These are phyloP conservation scores for Himalopsyche japonica DNA, from an alignment of 2,888 invertebrate species.

Conservation along the genomic window DNA sequence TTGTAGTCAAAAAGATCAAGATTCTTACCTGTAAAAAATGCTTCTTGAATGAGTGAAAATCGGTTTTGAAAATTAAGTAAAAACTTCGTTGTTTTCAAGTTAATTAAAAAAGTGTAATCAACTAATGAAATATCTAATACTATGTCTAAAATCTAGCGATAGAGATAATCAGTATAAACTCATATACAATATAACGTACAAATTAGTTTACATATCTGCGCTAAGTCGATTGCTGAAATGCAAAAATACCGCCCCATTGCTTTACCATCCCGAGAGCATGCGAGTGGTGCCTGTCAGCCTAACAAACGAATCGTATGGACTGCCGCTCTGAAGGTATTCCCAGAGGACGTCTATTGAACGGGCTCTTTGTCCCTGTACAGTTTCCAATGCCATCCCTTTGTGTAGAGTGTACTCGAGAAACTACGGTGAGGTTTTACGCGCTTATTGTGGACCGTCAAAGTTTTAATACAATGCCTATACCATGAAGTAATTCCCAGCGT, in stretches of 20 bases:
- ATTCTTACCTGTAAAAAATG: too few relatives aligned
- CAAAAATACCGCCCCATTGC: background rate
- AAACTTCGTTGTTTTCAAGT: too few relatives aligned
- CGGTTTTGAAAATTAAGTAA: too few relatives aligned
- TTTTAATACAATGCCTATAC: background rate
- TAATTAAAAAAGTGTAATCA: too few relatives aligned
- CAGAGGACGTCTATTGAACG: background rate
- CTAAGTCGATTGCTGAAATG: background rate
- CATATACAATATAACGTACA: too few relatives aligned
- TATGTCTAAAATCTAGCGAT: too few relatives aligned
- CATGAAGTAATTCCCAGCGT: too few relatives aligned
- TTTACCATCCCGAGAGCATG: background rate
- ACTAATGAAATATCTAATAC: too few relatives aligned
- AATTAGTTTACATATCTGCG: too few relatives aligned
- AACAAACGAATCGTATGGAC: background rate
- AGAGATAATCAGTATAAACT: too few relatives aligned
- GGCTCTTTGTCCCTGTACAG: background rate
- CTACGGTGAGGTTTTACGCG: background rate
- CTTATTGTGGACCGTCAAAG: background rate
- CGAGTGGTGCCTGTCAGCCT: background rate
- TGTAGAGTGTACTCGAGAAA: background rate
- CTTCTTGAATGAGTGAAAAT: too few relatives aligned
- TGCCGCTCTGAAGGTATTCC: background rate
- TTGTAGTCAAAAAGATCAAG: too few relatives aligned
- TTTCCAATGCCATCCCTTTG: background rate